Conservation (phyloP, 2,888 invertebrate genomes). For the Nomada hirtipes region DNA sequence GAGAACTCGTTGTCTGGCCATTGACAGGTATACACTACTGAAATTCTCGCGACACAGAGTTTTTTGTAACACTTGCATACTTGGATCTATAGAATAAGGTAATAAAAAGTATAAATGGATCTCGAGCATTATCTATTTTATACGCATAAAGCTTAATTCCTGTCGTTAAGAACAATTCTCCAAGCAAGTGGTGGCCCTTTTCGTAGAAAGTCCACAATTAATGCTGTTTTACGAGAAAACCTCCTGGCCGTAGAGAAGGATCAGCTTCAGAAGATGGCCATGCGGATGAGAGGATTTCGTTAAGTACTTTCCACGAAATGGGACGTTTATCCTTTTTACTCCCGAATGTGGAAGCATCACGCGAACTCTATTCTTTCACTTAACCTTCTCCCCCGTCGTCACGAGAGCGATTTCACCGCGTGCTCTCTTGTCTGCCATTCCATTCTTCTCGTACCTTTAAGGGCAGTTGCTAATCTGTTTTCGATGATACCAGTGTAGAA, state of each 20-base stretch:
- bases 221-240: constrained; percentile 65
- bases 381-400: constrained; percentile 54
- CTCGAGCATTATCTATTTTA: neutral
- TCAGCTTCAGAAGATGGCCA: constrained; percentile 64
- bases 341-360: constrained; percentile 38
- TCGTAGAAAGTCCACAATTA: constrained; percentile 57
- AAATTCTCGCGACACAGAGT: no score
- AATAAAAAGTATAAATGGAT: neutral
- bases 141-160: neutral
- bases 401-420: constrained; percentile 60
- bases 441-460: constrained; percentile 51
- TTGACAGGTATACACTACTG: neutral
- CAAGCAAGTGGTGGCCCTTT: constrained; percentile 8
- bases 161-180: constrained; percentile 38
- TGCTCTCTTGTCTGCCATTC: constrained; percentile 38
- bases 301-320: constrained; percentile 75
- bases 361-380: constrained; percentile 76
- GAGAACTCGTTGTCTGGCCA: constrained; percentile 1
- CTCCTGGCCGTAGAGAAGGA: constrained; percentile 38
- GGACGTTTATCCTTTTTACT: constrained; percentile 76
- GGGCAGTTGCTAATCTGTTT: constrained; percentile 62
- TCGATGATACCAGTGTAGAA: constrained; percentile 44
- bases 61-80: no score
- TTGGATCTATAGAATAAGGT: neutral
- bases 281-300: constrained; percentile 79